Base-by-base conservation (phyloP, 1,140 invertebrate species). In the Hycleus phaleratus region DNA sequence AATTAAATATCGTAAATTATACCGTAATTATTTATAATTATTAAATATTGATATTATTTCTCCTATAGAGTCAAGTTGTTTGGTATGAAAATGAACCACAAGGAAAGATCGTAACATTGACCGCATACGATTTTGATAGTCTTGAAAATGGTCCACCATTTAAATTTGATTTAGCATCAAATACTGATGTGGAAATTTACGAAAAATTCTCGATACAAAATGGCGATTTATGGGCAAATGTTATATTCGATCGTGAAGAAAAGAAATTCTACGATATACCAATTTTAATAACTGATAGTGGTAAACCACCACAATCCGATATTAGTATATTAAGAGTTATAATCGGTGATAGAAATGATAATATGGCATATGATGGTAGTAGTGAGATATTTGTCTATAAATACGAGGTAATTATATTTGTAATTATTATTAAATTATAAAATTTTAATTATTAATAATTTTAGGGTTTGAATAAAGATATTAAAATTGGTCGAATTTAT, bases 331-430 rank as follows among this genome's bases (percentile, higher is more conserved):
- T 95, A 0, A 85, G 83, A 39, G 85, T 97, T 1, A 86, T 93
- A 8, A 95, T 97, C 58, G 93, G 91, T 2, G 93, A 96, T 73
- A 79, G 82, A 43, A 96, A 97, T 70, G 93, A 97, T 67, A 95
- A 95, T 73, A 71, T 79, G 1, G 95, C 95, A 85, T 75, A 76
- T 1, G 78, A 84, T 45, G 93, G 93, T 0, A 80, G 82, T 4
- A 95, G 93, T 67, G 81, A 85, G 49, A 95, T 97, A 67, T 89
- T 92, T 68, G 88, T 97, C 1, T 96, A 95, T 72, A 94, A 93
- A 71, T 96, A 91, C 69, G 87, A 86, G 75, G 85, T 66, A 62
- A 38, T 58, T 46, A 47, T 12, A 12, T 45, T 60, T 65, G 66
- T 61, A 54, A 61, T 50, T 59, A 43, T 38, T 26, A 38, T 18